Base-by-base conservation (phyloP, 2,888 invertebrate species). In the Cheilosia vulpina region DNA sequence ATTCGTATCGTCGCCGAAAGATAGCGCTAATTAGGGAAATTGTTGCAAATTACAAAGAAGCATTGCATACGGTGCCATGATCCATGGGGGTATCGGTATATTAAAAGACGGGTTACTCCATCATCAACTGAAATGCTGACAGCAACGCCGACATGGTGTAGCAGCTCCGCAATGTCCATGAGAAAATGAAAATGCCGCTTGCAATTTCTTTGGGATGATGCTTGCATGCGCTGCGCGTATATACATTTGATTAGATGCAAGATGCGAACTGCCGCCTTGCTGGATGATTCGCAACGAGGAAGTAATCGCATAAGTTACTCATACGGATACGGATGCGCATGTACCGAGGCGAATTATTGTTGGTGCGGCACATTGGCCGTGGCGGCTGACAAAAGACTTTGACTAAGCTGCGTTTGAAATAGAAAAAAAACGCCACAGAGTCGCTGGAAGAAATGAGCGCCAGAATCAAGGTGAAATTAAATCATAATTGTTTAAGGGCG, bases 11-110 rank as follows among this genome's bases (percentile, higher is more conserved):
- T 52, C 53, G 13, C 21, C 80, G 19, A 84, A 62, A 80, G 80
- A 84, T 82, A 77, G 69, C 43, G 84, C 50, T 84, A 84, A 84
- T 80, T 84, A 80, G 75, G 80, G 55, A 84, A 84, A 84, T 84
- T 84, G 71, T 66, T 84, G 75, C 75, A 75, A 80, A 84, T 80
- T 80, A 80, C 71, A 65, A 62, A 58, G 60, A 68, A 24, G 41
- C 58, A 69, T 53, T 57, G 43, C 27, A 27, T 60, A 55, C 38
- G 19, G 47, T 62, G 38, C 13, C 13, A 38, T 38, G 38, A 38
- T 66, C 66, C 60, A 24, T 58, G 52, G 15, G 45, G 57, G 58
- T 21, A 38, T 65, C 21, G 57, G 58, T n/a, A 38, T 58, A 34
- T 60, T 57, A 57, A 53, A 57, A 63, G 69, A 65, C 69, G 41